Conservation (phyloP, 2,113 vertebrate genomes). For the Rattus rattus region DNA sequence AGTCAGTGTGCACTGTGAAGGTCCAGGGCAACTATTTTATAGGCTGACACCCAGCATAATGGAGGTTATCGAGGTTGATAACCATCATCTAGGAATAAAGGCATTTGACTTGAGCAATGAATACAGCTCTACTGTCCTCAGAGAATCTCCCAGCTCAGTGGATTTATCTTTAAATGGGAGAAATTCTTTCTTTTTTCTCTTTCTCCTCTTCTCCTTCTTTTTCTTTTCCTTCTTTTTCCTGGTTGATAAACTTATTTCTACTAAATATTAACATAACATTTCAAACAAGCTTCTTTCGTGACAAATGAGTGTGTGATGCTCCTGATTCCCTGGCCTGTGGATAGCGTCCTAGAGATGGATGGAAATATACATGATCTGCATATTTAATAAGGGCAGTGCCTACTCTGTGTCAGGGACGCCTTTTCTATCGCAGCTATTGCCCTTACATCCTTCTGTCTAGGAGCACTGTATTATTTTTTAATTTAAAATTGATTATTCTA, state of each 20-base stretch:
- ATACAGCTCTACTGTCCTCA: background rate
- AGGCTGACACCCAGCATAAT: background rate
- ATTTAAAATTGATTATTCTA: background rate
- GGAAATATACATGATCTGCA: background rate
- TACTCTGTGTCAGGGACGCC: background rate
- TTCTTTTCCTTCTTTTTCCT: background rate
- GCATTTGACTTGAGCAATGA: constrained; percentile 52
- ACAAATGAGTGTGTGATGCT: background rate
- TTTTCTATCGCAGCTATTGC: background rate
- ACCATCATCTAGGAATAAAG: background rate
- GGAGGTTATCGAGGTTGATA: constrained; percentile 43
- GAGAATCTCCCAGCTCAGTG: background rate
- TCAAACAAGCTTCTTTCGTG: constrained; percentile 38
- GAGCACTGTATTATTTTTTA: background rate
- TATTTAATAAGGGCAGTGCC: background rate
- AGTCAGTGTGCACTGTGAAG: background rate
- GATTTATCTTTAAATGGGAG: constrained; percentile 44
- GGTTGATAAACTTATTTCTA: background rate
- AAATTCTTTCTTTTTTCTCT: constrained; percentile 9
- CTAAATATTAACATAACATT: constrained; percentile 10
- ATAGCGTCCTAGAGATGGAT: constrained; percentile 34
- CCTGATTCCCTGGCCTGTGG: background rate
- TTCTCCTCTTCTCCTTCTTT: too few species aligned
- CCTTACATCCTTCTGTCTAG: background rate
- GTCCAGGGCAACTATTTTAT: background rate